phyloP scores from a whole-genome alignment of 2,888 invertebrate genomes.

The Carpatolechia fugitivella region DNA sequence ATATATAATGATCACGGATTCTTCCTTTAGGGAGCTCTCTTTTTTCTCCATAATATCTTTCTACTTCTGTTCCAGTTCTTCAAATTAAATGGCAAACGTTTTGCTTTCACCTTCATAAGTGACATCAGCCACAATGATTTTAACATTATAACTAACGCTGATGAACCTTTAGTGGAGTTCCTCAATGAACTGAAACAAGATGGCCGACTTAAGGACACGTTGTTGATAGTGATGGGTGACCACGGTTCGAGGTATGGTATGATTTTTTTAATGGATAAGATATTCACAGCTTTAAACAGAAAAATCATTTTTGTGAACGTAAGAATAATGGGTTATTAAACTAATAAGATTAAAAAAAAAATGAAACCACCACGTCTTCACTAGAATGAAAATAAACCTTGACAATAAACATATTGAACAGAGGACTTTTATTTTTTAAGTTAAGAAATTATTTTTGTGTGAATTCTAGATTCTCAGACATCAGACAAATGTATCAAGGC shows the following conservation, averaged over 20 bases:
- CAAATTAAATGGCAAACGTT: constrained; percentile 10
- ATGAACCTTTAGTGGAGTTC: constrained; percentile 12
- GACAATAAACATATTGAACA: too few species aligned
- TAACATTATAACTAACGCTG: constrained; percentile 6
- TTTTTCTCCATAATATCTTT: neutral
- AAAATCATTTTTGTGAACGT: too few species aligned
- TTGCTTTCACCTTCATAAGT: constrained; percentile 14
- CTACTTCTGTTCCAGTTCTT: constrained; percentile 12
- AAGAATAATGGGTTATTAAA: too few species aligned
- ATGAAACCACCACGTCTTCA: too few species aligned
- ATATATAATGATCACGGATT: too few species aligned
- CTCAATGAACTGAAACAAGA: neutral
- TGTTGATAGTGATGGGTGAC: constrained; percentile 22
- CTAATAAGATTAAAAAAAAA: too few species aligned
- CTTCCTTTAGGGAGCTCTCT: too few species aligned
- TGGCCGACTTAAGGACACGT: constrained; percentile 11
- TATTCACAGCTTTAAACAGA: too few species aligned
- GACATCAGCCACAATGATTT: constrained; percentile 16
- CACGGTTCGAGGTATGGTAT: constrained; percentile 15
- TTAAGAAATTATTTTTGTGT: neutral
- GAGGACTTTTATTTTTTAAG: too few species aligned
- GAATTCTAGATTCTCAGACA: neutral
- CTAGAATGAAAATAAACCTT: too few species aligned
- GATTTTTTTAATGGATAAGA: neutral
- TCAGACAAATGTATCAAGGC: constrained; percentile 15